A percentile compares a stretch with the other conserved stretches of the same genome.
These are phyloP conservation scores for Apeira syringaria DNA, from an alignment of 2,888 invertebrate species.

Conservation along the genomic window DNA sequence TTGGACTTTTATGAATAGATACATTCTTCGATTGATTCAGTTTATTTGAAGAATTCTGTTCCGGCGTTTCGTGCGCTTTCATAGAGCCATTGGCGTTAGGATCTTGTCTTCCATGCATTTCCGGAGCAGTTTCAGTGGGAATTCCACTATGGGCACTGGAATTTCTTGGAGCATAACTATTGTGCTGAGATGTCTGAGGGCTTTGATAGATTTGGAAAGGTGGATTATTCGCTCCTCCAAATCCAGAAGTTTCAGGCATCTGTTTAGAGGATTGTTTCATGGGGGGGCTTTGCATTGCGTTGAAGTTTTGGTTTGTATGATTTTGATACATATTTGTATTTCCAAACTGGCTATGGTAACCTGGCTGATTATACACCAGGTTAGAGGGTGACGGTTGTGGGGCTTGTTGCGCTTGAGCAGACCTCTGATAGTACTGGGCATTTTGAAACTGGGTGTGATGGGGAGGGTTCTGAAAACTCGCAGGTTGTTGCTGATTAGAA, in stretches of 20 bases:
- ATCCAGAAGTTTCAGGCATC: slow-evolving; percentile 52
- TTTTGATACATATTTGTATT: slow-evolving; percentile 59
- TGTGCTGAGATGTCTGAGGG: slow-evolving; percentile 60
- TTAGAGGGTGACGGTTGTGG: slow-evolving; percentile 38
- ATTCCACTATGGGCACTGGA: slow-evolving; percentile 42
- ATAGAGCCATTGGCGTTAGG: slow-evolving; percentile 34
- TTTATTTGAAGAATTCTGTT: slow-evolving; percentile 49
- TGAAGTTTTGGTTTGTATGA: slow-evolving; percentile 58
- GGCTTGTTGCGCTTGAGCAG: slow-evolving; percentile 45
- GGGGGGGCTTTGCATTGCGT: slow-evolving; percentile 61
- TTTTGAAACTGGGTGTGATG: slow-evolving; percentile 72
- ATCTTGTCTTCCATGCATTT: slow-evolving; percentile 52
- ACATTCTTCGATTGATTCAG: slow-evolving; percentile 49
- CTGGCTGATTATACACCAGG: slow-evolving; percentile 60
- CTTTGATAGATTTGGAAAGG: slow-evolving; percentile 74
- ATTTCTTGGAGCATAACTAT: slow-evolving; percentile 44
- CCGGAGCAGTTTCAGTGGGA: slow-evolving; percentile 44
- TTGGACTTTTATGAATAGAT: slow-evolving; percentile 60
- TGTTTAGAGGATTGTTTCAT: slow-evolving; percentile 59
- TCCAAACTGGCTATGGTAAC: slow-evolving; percentile 60
- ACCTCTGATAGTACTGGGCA: slow-evolving; percentile 68
- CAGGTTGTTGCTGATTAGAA: slow-evolving; percentile 51
- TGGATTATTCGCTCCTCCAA: slow-evolving; percentile 52
- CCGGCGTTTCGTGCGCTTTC: slow-evolving; percentile 44
- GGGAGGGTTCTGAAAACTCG: slow-evolving; percentile 68